Conservation (phyloP, 1,140 invertebrate species). For the Rhyacophila brunnea region DNA sequence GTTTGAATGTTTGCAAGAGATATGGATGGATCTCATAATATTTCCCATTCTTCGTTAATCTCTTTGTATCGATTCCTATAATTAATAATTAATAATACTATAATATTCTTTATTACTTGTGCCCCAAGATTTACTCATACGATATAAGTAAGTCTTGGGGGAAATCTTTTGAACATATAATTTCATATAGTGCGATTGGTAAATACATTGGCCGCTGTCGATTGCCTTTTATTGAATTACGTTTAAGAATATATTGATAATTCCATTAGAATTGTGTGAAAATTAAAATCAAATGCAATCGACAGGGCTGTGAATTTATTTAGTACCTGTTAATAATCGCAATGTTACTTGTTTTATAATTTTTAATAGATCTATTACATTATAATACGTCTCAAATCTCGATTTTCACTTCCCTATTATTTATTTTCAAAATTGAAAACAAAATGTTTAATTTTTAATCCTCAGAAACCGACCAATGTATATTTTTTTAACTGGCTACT, state of each 20-base stretch:
- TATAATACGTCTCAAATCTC: slow-evolving; percentile 2
- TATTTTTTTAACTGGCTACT: too few relatives aligned
- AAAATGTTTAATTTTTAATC: slow-evolving; percentile 23
- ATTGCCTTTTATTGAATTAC: neutral
- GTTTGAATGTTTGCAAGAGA: too few relatives aligned
- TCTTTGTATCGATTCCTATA: too few relatives aligned
- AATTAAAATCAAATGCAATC: too few relatives aligned
- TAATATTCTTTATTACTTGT: too few relatives aligned
- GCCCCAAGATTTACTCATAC: too few relatives aligned
- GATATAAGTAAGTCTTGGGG: neutral
- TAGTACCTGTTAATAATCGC: slow-evolving; percentile 33
- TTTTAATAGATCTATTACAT: slow-evolving; percentile 25
- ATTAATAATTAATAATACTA: too few relatives aligned
- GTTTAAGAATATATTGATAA: too few relatives aligned
- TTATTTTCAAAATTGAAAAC: slow-evolving; percentile 24
- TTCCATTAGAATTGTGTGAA: neutral
- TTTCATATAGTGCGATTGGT: neutral
- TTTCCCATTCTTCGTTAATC: too few relatives aligned
- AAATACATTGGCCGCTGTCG: neutral
- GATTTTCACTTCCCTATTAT: slow-evolving; percentile 20
- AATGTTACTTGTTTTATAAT: slow-evolving; percentile 35
- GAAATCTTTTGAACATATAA: neutral
- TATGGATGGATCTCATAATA: too few relatives aligned
- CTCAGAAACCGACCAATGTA: too few relatives aligned
- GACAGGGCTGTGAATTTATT: slow-evolving; percentile 1